Evolutionary conservation across 2,113 vertebrate genomes (phyloP).

Genomic region (Trichomycterus rosablanca): DNA sequence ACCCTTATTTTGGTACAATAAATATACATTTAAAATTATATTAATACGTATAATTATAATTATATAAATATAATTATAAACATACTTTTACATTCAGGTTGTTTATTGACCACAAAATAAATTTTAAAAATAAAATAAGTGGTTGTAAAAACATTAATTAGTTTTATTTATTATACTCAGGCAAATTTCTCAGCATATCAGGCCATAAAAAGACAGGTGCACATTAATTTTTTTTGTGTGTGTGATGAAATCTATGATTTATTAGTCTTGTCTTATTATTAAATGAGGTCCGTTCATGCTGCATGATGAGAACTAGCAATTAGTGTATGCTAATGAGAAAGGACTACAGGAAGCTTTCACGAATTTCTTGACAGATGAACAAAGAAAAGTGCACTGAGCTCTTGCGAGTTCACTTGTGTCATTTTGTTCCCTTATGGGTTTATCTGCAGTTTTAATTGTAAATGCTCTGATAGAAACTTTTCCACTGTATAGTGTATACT

Average conservation of each 20-base stretch:
- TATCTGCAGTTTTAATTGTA: slow-evolving; percentile 8
- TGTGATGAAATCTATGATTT: slow-evolving; percentile 49
- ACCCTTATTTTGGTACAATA: no score
- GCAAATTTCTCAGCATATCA: no score
- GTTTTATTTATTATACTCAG: no score
- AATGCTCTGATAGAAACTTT: not conserved
- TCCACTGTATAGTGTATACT: not conserved
- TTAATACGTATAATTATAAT: no score
- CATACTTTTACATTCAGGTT: no score
- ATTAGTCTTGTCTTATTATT: slow-evolving; percentile 51
- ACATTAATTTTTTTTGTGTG: not conserved
- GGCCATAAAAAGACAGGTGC: slow-evolving; percentile 20
- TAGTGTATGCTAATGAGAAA: slow-evolving; percentile 53
- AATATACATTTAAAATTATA: no score
- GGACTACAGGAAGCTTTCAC: slow-evolving; percentile 40
- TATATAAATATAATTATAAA: no score
- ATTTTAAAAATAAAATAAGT: no score
- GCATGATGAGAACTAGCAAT: slow-evolving; percentile 48
- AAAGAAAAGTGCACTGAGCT: slow-evolving; percentile 39
- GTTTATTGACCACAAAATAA: no score
- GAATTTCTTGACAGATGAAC: slow-evolving; percentile 49
- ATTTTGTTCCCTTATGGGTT: slow-evolving; percentile 1
- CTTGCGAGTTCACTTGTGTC: not conserved
- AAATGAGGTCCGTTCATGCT: slow-evolving; percentile 49
- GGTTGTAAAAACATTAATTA: no score